Conservation (phyloP, 2,113 vertebrate species). For the Hypocryptadius cinnamomeus region DNA sequence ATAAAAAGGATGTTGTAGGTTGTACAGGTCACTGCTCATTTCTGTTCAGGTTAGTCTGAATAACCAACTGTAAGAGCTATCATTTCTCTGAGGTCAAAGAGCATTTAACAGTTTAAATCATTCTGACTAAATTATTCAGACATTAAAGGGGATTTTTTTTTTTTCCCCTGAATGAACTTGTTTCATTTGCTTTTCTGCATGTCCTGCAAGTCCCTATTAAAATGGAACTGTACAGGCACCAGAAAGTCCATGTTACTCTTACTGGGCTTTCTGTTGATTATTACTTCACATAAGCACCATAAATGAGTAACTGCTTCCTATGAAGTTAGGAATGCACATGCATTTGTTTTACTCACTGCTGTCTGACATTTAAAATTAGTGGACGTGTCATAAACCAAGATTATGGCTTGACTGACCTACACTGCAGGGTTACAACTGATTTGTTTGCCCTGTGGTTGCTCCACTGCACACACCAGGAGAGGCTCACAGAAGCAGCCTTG, state of each 20-base stretch:
- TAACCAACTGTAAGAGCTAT: background rate
- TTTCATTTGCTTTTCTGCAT: background rate
- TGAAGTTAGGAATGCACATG: background rate
- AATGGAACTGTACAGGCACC: background rate
- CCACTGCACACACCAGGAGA: fast-evolving
- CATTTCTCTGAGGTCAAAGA: background rate
- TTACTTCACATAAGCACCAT: background rate
- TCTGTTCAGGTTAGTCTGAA: background rate
- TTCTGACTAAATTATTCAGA: background rate
- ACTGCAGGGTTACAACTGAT: background rate
- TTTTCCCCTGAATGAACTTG: background rate
- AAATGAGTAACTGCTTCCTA: background rate
- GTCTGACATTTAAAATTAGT: background rate
- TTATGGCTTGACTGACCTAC: background rate
- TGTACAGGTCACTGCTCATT: background rate
- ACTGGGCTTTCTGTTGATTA: background rate
- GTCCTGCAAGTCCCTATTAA: background rate
- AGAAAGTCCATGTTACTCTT: background rate
- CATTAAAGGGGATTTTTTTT: background rate
- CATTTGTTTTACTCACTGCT: background rate
- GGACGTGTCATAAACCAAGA: background rate
- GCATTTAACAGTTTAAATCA: background rate
- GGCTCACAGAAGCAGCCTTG: background rate
- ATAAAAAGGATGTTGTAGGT: background rate
- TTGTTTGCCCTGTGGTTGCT: background rate